Evolutionary conservation across 2,888 invertebrate species (phyloP), one percentile per base, ranked within the genome.

Genomic region (Mystacides longicornis): DNA sequence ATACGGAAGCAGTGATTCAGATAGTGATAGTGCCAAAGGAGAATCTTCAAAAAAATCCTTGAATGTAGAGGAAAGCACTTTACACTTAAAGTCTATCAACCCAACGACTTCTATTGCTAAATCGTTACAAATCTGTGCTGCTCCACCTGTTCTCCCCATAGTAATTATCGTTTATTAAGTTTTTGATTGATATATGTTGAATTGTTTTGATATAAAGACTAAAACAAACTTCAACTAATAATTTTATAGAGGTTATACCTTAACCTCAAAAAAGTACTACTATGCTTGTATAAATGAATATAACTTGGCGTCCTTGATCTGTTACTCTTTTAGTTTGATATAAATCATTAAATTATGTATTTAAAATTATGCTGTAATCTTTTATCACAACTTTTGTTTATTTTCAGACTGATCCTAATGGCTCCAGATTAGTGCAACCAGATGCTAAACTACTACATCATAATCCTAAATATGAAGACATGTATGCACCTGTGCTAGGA

Each of bases 391-490:
- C n/a, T n/a, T n/a, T n/a, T 21, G 16, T 55, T 43, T 33, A 9
- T 22, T 70, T 73, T 27, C 70, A 88, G 89, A 88, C 86, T 50
- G 78, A 85, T 54, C 83, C 85, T 63, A 83, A 87, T 57, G 82
- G 83, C 22, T 73, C 84, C 55, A 75, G 83, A 14, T 82, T 89
- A 57, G 75, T 97, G 61, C 89, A 93, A 70, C 84, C 89, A 1
- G 85, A 83, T 42, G 77, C 82, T 0, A 89, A 90, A 68, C 95
- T 96, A 73, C 72, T 99, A 1, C 78, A 78, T 61, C 89, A 88
- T 68, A 99, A 99, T 77, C 93, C 97, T 0, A 95, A 88, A 67
- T 97, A 83, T 71, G 96, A 98, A 54, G 94, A 98, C 68, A 75
- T 99, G 2, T 99, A 87, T 76, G 90, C 95, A 2, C 95, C 97